phyloP scores from a whole-genome alignment of 23 tunicate species.

The Aplidium turbinatum region DNA sequence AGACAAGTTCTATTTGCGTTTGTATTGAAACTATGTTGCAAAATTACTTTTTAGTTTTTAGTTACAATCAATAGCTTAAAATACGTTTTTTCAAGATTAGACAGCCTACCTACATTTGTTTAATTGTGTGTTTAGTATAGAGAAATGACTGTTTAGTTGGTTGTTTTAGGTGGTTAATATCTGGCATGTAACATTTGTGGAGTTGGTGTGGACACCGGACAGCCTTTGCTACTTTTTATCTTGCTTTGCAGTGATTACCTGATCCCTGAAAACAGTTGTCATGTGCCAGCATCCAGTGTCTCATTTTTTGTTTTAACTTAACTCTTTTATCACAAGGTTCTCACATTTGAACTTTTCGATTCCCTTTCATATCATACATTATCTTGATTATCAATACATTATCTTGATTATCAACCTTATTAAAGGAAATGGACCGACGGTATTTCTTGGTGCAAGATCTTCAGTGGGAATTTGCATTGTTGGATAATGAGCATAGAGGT shows the following conservation, averaged over 20 bases:
- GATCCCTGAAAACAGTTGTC: too few relatives aligned
- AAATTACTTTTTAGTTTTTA: too few relatives aligned
- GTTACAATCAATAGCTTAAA: neutral
- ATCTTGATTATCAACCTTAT: neutral
- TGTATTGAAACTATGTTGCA: too few relatives aligned
- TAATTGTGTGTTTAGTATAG: neutral
- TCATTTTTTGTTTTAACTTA: too few relatives aligned
- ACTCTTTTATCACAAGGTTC: neutral
- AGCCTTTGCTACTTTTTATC: too few relatives aligned
- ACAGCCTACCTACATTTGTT: neutral
- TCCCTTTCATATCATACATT: too few relatives aligned
- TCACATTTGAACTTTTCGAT: neutral
- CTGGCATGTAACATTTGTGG: neutral
- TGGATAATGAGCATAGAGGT: constrained; percentile 77
- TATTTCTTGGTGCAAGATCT: constrained; percentile 76
- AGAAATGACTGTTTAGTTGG: too few relatives aligned
- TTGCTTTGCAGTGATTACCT: too few relatives aligned
- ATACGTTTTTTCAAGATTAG: neutral
- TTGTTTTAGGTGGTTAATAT: neutral
- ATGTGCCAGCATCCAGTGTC: too few relatives aligned
- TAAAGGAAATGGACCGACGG: constrained; percentile 93
- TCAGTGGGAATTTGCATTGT: constrained; percentile 88
- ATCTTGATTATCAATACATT: neutral
- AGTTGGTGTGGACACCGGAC: too few relatives aligned
- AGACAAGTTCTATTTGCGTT: too few relatives aligned